These are phyloP conservation scores for Clarias batrachus DNA, from an alignment of 2,113 vertebrate species.

Conservation along the genomic window DNA sequence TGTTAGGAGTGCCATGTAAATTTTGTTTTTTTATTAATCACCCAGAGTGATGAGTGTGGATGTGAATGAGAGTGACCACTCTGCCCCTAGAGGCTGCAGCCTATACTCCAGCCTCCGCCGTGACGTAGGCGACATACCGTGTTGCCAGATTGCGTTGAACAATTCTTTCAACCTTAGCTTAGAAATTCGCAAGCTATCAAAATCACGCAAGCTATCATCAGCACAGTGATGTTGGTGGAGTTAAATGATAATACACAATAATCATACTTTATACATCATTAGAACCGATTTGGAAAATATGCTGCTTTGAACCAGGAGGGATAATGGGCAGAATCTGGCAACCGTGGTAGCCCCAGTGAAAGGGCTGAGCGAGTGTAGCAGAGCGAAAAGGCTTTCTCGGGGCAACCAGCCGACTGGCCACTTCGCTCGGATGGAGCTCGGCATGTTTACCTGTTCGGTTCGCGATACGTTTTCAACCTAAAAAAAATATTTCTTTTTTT, in stretches of 20 bases:
- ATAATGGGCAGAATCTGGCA: not conserved
- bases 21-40: slow-evolving; percentile 41
- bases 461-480: not conserved
- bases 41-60: slow-evolving; percentile 20
- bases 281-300: accelerated
- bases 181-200: not conserved
- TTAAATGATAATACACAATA: accelerated
- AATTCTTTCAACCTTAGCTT: accelerated
- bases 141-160: not conserved
- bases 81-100: slow-evolving; percentile 41
- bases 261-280: no score
- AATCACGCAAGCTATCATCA: accelerated
- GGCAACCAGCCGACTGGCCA: slow-evolving; percentile 41
- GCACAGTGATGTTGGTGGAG: not conserved
- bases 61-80: slow-evolving; percentile 35
- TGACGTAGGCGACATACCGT: not conserved
- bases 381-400: slow-evolving; percentile 36
- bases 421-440: slow-evolving; percentile 53
- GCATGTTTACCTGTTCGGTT: slow-evolving; percentile 24
- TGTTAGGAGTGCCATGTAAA: slow-evolving; percentile 38
- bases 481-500: not conserved
- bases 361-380: slow-evolving; percentile 46
- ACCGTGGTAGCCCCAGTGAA: slow-evolving; percentile 11
- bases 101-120: slow-evolving; percentile 31
- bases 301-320: no score